phyloP scores from a whole-genome alignment of 2,797 vertebrate genomes.

The Coccyzus lansbergi region DNA sequence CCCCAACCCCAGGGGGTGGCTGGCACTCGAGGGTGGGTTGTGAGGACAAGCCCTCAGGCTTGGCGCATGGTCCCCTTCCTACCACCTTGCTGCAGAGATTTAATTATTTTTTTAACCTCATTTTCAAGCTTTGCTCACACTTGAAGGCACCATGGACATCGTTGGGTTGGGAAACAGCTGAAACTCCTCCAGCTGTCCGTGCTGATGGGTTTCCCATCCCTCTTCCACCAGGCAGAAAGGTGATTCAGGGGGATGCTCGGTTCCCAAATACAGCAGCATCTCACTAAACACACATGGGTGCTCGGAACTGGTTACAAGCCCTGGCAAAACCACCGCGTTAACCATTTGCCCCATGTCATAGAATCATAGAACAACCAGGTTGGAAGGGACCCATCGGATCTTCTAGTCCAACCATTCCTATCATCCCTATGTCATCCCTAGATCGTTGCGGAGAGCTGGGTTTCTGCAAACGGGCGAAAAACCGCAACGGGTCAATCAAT shows the following conservation, averaged over 20 bases:
- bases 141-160: fast-evolving
- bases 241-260: fast-evolving
- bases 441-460: fast-evolving
- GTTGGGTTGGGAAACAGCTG: neutral
- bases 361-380: too few species aligned
- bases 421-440: fast-evolving
- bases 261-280: neutral
- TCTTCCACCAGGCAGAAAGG: fast-evolving
- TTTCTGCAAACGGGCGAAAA: neutral
- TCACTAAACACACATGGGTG: fast-evolving
- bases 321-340: fast-evolving
- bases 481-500: fast-evolving
- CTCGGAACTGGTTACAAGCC: fast-evolving
- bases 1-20: neutral
- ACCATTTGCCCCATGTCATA: fast-evolving
- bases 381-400: too few species aligned
- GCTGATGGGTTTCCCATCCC: fast-evolving
- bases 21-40: neutral
- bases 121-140: neutral
- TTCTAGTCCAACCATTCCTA: too few species aligned
- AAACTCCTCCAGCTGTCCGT: neutral
- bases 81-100: neutral
- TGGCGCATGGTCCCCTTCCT: fast-evolving
- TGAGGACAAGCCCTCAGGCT: neutral
- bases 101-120: neutral